Base-by-base conservation (phyloP, 2,797 vertebrate genomes). In the Paratrypauchen microcephalus region DNA sequence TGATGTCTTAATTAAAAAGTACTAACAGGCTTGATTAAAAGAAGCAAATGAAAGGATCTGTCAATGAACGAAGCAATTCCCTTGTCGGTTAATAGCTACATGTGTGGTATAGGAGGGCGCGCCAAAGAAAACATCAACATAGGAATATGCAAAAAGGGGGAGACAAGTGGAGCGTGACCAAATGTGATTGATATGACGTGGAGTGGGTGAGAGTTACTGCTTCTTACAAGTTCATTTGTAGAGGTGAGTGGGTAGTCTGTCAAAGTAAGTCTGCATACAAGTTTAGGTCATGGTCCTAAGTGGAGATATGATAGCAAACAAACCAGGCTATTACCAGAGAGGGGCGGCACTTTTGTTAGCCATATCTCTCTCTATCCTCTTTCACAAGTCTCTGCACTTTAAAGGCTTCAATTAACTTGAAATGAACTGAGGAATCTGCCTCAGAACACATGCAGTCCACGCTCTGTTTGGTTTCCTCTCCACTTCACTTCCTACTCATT, bases 1-100 rank as follows among this genome's bases (percentile, higher is more conserved):
- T 93, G 92, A 93, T 92, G 93, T 92, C 88, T 92, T 94, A 93
- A 94, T 94, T 94, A 94, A 92, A 87, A 90, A 88, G 85, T 87
- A 89, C 87, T 88, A 88, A 89, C 78, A 86, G 82, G 81, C 89
- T 91, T 94, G 93, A 94, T 94, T 93, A 93, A 93, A 93, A 91
- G 86, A 73, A 78, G 73, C 73, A 77, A 87, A 85, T 89, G 86
- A 92, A 92, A 92, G 89, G 86, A 82, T 86, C 80, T 36, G 19
- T 82, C 84, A 88, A 86, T 89, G 86, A 91, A 93, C 86, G 83
- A 78, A 83, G 75, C 86, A 88, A 92, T 90, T 91, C 90, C 87
- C 91, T 87, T 70, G 87, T 90, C 82, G 83, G 82, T 77, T 77
- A 83, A 84, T 75, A 57, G 79, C 84, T 87, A 84, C 76, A 83